A percentile compares a stretch with the other conserved stretches of the same genome.
Evolutionary conservation across 2,113 vertebrate genomes (phyloP).

Genomic region (Myrmecophaga tridactyla): DNA sequence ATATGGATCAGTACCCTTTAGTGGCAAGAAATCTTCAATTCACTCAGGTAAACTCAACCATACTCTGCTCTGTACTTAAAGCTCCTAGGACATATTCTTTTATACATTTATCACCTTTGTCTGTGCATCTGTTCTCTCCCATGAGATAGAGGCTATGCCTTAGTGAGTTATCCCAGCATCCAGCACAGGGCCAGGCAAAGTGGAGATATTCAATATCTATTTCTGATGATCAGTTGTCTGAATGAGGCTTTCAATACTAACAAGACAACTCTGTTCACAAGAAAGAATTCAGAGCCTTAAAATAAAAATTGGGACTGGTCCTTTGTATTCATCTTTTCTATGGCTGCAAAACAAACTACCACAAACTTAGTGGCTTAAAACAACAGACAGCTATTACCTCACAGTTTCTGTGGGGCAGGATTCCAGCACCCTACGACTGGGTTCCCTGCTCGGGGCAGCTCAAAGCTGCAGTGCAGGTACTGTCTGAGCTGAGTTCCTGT

Average conservation of each 20-base stretch:
- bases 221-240: not conserved
- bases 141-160: not conserved
- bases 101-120: not conserved
- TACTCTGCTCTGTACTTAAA: not conserved
- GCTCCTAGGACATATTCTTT: too few species aligned
- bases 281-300: not conserved
- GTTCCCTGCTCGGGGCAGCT: not conserved
- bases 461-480: not conserved
- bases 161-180: not conserved
- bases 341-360: not conserved
- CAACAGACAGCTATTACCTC: not conserved
- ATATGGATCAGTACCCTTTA: not conserved
- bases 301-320: not conserved
- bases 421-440: not conserved
- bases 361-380: not conserved
- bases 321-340: not conserved
- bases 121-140: not conserved
- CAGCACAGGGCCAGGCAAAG: not conserved
- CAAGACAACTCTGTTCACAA: not conserved
- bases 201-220: not conserved
- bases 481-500: too few species aligned
- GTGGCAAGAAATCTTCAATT: not conserved
- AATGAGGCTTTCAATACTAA: not conserved
- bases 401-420: not conserved
- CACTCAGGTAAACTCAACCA: not conserved